Percentiles rank a stretch among this genome's conserved stretches.
Evolutionary conservation across 2,888 invertebrate genomes (phyloP).

Genomic region (Corythucha ciliata): DNA sequence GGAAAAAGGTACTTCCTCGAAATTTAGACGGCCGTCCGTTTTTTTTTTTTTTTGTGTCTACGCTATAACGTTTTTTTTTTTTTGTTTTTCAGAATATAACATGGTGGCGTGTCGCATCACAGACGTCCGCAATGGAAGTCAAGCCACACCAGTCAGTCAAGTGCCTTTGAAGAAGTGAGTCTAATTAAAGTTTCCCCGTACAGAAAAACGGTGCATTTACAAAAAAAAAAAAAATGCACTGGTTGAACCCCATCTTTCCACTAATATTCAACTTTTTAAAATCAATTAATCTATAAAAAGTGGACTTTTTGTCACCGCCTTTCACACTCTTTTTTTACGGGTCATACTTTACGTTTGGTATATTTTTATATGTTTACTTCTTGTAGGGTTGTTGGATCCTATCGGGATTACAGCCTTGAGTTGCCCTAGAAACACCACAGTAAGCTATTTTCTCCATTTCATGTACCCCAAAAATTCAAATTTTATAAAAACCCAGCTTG

Average conservation of each 20-base stretch:
- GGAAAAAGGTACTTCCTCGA: slow-evolving; percentile 82
- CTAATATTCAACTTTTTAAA: too few relatives aligned
- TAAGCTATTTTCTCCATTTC: slow-evolving; percentile 30
- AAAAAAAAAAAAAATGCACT: neutral
- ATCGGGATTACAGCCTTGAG: slow-evolving; percentile 39
- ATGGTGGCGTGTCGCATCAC: slow-evolving; percentile 96
- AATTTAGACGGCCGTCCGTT: too few relatives aligned
- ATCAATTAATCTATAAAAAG: too few relatives aligned
- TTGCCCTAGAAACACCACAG: slow-evolving; percentile 34
- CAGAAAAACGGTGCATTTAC: neutral
- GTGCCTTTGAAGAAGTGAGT: slow-evolving; percentile 98
- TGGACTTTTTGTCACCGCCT: too few relatives aligned
- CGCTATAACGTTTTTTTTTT: neutral
- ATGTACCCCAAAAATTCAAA: slow-evolving; percentile 25
- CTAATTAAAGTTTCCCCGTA: slow-evolving; percentile 23
- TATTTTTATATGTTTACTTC: slow-evolving; percentile 30
- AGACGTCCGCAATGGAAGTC: slow-evolving; percentile 78
- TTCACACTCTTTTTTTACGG: too few relatives aligned
- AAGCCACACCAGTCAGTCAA: slow-evolving; percentile 78
- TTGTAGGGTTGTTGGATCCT: slow-evolving; percentile 39
- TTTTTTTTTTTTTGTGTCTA: too few relatives aligned
- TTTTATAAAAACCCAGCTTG: slow-evolving; percentile 28
- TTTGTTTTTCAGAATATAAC: slow-evolving; percentile 78
- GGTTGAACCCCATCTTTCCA: neutral
- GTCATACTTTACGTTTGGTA: too few relatives aligned